Conservation (phyloP, 2,888 invertebrate species). For the Odontomyia ornata region DNA sequence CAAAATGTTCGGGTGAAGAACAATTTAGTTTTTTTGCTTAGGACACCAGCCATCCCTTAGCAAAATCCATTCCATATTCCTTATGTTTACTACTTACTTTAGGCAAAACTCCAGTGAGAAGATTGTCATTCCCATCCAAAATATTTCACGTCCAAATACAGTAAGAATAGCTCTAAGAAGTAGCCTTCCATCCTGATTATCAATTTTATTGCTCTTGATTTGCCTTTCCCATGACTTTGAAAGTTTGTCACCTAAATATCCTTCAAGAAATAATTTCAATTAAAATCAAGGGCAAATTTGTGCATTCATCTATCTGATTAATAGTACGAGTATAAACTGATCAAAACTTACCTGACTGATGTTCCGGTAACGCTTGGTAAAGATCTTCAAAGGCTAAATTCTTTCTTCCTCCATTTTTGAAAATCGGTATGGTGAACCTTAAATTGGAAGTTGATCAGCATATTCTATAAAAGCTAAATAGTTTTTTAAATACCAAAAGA, state of each 20-base stretch:
- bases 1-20: too few species aligned
- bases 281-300: too few species aligned
- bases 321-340: too few species aligned
- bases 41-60: too few species aligned
- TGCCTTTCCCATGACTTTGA: constrained; percentile 70
- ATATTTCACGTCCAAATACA: constrained; percentile 70
- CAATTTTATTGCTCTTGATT: constrained; percentile 58
- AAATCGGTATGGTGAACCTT: constrained; percentile 81
- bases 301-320: too few species aligned
- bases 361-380: constrained; percentile 73
- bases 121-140: constrained; percentile 69
- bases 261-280: constrained; percentile 50
- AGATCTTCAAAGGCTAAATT: constrained; percentile 78
- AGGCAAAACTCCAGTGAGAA: constrained; percentile 71
- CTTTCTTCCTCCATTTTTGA: constrained; percentile 77
- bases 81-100: too few species aligned
- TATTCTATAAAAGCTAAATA: neutral
- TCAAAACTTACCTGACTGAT: constrained; percentile 70
- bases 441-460: neutral
- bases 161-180: constrained; percentile 66
- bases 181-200: constrained; percentile 64
- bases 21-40: too few species aligned
- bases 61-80: too few species aligned
- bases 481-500: neutral
- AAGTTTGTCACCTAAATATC: constrained; percentile 68